Evolutionary conservation across 2,113 vertebrate species (phyloP), one percentile per base, ranked within the genome.

Genomic region (Heterotis niloticus): DNA sequence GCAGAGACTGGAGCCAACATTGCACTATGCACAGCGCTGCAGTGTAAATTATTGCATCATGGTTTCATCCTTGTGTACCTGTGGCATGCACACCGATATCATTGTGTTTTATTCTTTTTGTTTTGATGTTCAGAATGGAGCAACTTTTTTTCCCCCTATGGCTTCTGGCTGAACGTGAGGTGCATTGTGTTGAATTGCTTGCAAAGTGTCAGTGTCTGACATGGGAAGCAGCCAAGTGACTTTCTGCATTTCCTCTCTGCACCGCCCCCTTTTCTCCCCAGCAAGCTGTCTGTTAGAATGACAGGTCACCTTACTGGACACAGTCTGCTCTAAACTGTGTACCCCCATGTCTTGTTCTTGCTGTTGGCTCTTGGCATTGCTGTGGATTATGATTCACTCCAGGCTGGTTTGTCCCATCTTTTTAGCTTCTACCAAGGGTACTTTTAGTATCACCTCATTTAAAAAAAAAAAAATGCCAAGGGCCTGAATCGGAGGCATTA

Each of bases 101-200:
- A 67, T 80, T 65, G 78, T 84, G 83, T 85, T 62, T 83, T 44
- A 44, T 44, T 44, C 34, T 44, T 4, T 77, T 81, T 77, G 44
- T 57, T 79, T 17, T 69, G 12, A 9, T 68, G 13, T 17, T 34
- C 14, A 28, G 20, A 59, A 73, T 77, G 78, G 65, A 76, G 72
- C 34, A 70, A 78, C 56, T 71, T 75, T 78, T 81, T 86, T 76
- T 85, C 80, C 64, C 80, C 64, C 65, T 4, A 44, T 7, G 7
- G 34, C 34, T 44, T 44, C 34, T 44, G 34, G 34, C 34, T 44
- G 3, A 7, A 7, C 7, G 60, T 13, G 14, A 4, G 60, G 12
- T 14, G 34, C 34, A 7, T 44, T 44, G 34, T 7, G 34, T 14
- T 14, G 5, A 20, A 62, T 4, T 62, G 5, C 60, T 14, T 14